phyloP scores from a whole-genome alignment of 1,140 invertebrate species.

The Drosophila santomea region DNA sequence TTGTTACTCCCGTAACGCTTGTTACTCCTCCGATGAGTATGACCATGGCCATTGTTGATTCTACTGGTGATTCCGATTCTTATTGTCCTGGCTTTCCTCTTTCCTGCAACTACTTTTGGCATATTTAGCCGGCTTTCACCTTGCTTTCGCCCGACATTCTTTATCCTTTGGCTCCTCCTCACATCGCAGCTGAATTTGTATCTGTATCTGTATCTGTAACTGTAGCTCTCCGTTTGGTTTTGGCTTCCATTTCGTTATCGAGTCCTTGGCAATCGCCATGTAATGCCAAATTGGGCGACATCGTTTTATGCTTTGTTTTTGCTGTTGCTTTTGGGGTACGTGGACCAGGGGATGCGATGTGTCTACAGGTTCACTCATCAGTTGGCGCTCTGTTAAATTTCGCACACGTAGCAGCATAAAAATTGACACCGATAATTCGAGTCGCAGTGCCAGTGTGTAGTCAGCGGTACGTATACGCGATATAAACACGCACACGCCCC shows the following conservation, averaged over 20 bases:
- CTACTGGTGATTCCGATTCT: slow-evolving; percentile 47
- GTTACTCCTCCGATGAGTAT: slow-evolving; percentile 7
- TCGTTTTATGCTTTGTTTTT: slow-evolving; percentile 57
- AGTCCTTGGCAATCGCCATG: slow-evolving; percentile 68
- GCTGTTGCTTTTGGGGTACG: background rate
- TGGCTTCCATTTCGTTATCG: slow-evolving; percentile 77
- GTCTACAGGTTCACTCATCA: slow-evolving; percentile 71
- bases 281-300: slow-evolving; percentile 79
- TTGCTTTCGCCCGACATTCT: slow-evolving; percentile 39
- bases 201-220: slow-evolving; percentile 7
- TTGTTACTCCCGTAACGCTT: slow-evolving; percentile 21
- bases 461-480: slow-evolving; percentile 70
- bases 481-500: slow-evolving; percentile 78
- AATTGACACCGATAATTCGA: slow-evolving; percentile 81
- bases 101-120: slow-evolving; percentile 56
- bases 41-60: slow-evolving; percentile 41
- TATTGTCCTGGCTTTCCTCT: slow-evolving; percentile 53
- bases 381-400: slow-evolving; percentile 75
- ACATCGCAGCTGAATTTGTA: background rate
- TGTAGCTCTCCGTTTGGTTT: slow-evolving; percentile 12
- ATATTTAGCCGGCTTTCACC: slow-evolving; percentile 54
- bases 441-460: slow-evolving; percentile 29
- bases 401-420: slow-evolving; percentile 82
- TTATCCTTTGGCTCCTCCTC: slow-evolving; percentile 12
- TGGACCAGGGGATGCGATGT: slow-evolving; percentile 25